Evolutionary conservation across 2,113 vertebrate species (phyloP).

Genomic region (Pelmatolapia mariae): DNA sequence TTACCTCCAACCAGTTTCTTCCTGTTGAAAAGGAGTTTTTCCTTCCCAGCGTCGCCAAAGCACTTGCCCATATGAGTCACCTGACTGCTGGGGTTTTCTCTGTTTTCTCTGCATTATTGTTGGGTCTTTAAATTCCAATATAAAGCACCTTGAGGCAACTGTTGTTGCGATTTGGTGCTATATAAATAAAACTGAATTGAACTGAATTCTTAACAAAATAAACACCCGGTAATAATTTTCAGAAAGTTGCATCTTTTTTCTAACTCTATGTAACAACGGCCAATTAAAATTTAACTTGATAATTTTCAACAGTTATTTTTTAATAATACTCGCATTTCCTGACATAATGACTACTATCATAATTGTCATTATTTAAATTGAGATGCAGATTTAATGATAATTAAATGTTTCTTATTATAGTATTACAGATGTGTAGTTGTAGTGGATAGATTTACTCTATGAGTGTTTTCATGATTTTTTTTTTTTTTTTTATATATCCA

Average conservation of each 20-base stretch:
- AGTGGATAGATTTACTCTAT: not conserved
- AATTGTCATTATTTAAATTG: not conserved
- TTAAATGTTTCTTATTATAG: not conserved
- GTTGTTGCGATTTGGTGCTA: not conserved
- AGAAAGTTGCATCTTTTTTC: not conserved
- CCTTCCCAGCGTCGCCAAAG: not conserved
- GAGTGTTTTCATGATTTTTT: not conserved
- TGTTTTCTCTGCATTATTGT: not conserved
- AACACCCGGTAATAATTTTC: not conserved
- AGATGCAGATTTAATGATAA: not conserved
- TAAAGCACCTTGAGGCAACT: not conserved
- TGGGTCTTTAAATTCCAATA: not conserved
- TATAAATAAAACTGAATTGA: not conserved
- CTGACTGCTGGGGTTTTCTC: not conserved
- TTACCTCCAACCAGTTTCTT: not conserved
- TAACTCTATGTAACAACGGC: accelerated
- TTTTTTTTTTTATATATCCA: not conserved
- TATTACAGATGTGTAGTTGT: not conserved
- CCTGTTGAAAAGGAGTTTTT: not conserved
- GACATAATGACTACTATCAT: not conserved
- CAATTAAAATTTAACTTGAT: not conserved
- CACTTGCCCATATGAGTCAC: not conserved
- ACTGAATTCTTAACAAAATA: not conserved
- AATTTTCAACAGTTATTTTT: not conserved
- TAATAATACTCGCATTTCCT: not conserved